Percentiles rank a stretch among this genome's conserved stretches.
Evolutionary conservation across 2,113 vertebrate genomes (phyloP).

Genomic region (Microcebus griseorufus): DNA sequence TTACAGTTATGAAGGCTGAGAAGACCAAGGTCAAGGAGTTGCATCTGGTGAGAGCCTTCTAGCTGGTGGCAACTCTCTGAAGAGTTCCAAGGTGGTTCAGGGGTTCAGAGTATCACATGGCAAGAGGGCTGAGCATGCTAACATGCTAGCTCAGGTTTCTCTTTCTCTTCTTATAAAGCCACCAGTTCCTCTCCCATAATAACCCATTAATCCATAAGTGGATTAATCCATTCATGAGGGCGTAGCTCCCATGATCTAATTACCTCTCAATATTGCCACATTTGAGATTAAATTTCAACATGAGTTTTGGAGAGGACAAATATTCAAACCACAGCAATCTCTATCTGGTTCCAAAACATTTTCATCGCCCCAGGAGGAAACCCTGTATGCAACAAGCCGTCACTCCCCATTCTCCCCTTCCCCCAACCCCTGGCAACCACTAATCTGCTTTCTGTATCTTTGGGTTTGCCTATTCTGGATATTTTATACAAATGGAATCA

Average conservation of each 20-base stretch:
- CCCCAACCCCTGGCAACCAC: background rate
- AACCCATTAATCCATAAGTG: background rate
- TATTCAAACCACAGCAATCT: background rate
- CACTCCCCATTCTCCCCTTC: background rate
- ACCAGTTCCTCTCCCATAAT: background rate
- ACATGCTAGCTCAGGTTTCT: background rate
- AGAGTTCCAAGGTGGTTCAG: background rate
- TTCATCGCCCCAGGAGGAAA: background rate
- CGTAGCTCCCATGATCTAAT: background rate
- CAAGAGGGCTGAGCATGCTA: background rate
- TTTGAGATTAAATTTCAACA: background rate
- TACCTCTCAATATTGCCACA: background rate
- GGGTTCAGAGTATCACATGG: background rate
- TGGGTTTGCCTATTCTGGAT: background rate
- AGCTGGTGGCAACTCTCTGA: background rate
- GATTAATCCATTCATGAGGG: background rate
- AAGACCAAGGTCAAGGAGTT: background rate
- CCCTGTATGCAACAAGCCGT: background rate
- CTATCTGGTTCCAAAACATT: background rate
- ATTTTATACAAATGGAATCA: background rate
- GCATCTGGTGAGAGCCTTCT: background rate
- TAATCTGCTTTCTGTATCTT: slow-evolving; percentile 19
- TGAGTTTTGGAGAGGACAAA: background rate
- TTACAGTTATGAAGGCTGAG: background rate
- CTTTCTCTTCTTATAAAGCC: background rate